phyloP scores from a whole-genome alignment of 2,888 invertebrate genomes.

The Hemithea aestivaria region DNA sequence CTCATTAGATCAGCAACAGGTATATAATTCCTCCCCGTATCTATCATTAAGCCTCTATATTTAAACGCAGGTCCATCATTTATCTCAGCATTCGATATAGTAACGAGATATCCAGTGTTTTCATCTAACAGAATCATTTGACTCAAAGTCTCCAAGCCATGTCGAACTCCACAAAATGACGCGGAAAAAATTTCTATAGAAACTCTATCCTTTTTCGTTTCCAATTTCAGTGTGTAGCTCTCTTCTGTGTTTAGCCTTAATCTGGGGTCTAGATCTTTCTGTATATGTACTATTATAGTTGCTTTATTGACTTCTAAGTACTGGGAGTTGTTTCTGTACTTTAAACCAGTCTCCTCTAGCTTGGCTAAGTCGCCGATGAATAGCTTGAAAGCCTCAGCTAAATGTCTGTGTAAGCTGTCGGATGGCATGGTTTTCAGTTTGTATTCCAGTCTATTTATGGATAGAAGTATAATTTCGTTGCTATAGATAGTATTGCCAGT shows the following conservation, averaged over 20 bases:
- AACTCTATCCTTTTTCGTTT: constrained; percentile 56
- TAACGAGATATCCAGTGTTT: constrained; percentile 78
- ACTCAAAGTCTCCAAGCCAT: constrained; percentile 85
- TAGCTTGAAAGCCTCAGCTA: constrained; percentile 66
- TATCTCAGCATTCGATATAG: constrained; percentile 79
- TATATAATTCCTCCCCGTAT: constrained; percentile 93
- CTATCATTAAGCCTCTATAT: constrained; percentile 93
- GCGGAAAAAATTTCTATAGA: constrained; percentile 75
- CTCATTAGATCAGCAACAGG: constrained; percentile 84
- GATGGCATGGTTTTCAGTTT: constrained; percentile 60
- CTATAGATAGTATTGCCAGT: constrained; percentile 82
- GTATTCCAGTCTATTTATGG: constrained; percentile 74
- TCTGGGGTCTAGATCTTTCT: constrained; percentile 74
- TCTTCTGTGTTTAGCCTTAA: constrained; percentile 84
- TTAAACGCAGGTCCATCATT: constrained; percentile 86
- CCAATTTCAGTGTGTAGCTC: constrained; percentile 81
- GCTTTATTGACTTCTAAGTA: constrained; percentile 43
- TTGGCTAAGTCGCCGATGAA: constrained; percentile 69
- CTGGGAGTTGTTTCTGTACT: constrained; percentile 29
- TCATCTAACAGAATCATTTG: constrained; percentile 88
- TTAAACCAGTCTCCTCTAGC: constrained; percentile 59
- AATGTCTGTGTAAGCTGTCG: constrained; percentile 40
- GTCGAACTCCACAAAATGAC: constrained; percentile 86
- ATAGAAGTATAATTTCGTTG: constrained; percentile 76
- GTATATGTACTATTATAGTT: constrained; percentile 70